Conservation (phyloP, 2,888 invertebrate genomes). For the Eristalis intricaria region DNA sequence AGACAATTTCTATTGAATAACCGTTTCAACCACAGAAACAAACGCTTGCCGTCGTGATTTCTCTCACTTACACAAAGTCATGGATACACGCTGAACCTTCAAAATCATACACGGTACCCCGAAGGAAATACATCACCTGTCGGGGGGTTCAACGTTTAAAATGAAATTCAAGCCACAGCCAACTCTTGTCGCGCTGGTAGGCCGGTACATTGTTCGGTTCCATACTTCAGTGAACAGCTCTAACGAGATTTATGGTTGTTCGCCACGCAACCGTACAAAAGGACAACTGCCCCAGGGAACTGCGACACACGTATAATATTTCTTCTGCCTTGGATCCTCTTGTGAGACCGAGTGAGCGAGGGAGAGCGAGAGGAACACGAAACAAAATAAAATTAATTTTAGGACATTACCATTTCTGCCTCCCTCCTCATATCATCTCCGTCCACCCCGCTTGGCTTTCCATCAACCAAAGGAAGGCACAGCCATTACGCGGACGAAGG, state of each 20-base stretch:
- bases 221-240: conserved; percentile 27
- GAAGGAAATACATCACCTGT: not conserved
- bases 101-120: not conserved
- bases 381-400: conserved; percentile 63
- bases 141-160: not conserved
- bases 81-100: no score
- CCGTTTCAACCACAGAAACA: no score
- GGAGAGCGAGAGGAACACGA: conserved; percentile 4
- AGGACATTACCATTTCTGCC: conserved; percentile 31
- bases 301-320: conserved; percentile 36
- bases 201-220: conserved; percentile 14
- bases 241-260: conserved; percentile 52
- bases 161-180: not conserved
- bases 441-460: no score
- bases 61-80: no score
- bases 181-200: not conserved
- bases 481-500: conserved; percentile 64
- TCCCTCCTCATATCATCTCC: not conserved
- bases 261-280: conserved; percentile 54
- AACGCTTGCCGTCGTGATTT: no score
- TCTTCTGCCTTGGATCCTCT: conserved; percentile 33
- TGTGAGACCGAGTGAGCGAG: not conserved
- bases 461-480: conserved; percentile 27
- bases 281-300: conserved; percentile 41
- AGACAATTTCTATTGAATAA: no score